A percentile compares a stretch with the other conserved stretches of the same genome.
These are phyloP conservation scores for Cardiocondyla obscurior DNA, from an alignment of 1,140 invertebrate species.

Conservation along the genomic window DNA sequence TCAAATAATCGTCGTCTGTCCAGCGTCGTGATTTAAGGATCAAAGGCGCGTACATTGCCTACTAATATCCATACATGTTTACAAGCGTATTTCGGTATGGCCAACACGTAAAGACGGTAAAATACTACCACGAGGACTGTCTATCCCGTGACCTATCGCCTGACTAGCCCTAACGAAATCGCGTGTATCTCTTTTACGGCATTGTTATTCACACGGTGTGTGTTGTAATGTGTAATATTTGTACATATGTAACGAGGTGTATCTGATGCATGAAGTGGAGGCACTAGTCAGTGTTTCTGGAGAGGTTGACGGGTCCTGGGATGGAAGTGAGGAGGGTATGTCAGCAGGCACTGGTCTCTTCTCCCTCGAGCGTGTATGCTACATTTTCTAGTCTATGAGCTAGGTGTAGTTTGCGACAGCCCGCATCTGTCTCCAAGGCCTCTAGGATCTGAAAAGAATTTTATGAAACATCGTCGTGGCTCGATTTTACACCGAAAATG, in stretches of 20 bases:
- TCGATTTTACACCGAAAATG: not conserved
- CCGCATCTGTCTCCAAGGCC: slow-evolving; percentile 91
- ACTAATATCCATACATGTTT: slow-evolving; percentile 69
- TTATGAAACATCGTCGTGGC: not conserved
- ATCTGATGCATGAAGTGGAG: slow-evolving; percentile 79
- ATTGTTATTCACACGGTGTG: slow-evolving; percentile 71
- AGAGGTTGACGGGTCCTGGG: slow-evolving; percentile 78
- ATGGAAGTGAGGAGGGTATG: slow-evolving; percentile 77
- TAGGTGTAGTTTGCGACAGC: slow-evolving; percentile 94
- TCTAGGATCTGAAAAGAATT: slow-evolving; percentile 87
- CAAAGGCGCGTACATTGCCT: slow-evolving; percentile 47
- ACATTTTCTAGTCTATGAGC: slow-evolving; percentile 95
- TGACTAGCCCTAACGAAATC: slow-evolving; percentile 73
- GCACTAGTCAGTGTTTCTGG: slow-evolving; percentile 82
- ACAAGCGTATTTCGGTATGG: slow-evolving; percentile 71
- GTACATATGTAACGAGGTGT: slow-evolving; percentile 80
- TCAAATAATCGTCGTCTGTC: slow-evolving; percentile 31
- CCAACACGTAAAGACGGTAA: slow-evolving; percentile 66
- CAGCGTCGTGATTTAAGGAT: slow-evolving; percentile 57
- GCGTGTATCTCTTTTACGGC: slow-evolving; percentile 64
- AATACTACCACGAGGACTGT: slow-evolving; percentile 65
- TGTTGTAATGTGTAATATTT: slow-evolving; percentile 72
- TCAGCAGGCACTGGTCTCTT: slow-evolving; percentile 85
- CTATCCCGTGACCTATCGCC: slow-evolving; percentile 68
- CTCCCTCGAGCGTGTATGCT: slow-evolving; percentile 94